Evolutionary conservation across 2,888 invertebrate species (phyloP).

Genomic region (Trypoxylon attenuatum): DNA sequence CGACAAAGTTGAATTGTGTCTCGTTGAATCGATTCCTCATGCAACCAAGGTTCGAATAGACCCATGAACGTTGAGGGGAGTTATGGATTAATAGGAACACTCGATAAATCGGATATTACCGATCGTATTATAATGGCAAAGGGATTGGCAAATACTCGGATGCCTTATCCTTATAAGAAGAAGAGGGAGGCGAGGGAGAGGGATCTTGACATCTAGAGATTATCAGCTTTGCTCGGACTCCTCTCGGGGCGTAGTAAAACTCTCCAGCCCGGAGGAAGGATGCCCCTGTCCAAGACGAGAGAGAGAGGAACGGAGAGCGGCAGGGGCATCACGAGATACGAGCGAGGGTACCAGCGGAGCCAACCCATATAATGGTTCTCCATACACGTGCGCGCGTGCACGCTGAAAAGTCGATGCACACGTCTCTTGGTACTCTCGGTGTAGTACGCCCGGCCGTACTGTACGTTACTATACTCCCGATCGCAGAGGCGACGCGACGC

Average conservation of each 20-base stretch:
- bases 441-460: slow-evolving; percentile 43
- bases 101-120: slow-evolving; percentile 10
- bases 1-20: too few relatives aligned
- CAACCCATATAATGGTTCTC: slow-evolving; percentile 20
- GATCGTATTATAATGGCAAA: slow-evolving; percentile 9
- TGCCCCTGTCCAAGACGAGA: too few relatives aligned
- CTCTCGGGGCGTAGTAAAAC: slow-evolving; percentile 11
- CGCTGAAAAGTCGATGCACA: slow-evolving; percentile 37
- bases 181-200: slow-evolving; percentile 17
- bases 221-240: slow-evolving; percentile 42
- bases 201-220: slow-evolving; percentile 50
- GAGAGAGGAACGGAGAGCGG: background rate
- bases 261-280: too few relatives aligned
- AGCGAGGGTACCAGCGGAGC: background rate
- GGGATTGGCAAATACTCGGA: slow-evolving; percentile 21
- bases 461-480: slow-evolving; percentile 43
- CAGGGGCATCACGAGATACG: background rate
- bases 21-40: too few relatives aligned
- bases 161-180: slow-evolving; percentile 9
- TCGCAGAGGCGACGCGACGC: slow-evolving; percentile 23
- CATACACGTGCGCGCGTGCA: slow-evolving; percentile 29
- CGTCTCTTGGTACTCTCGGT: too few relatives aligned
- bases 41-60: too few relatives aligned
- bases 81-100: slow-evolving; percentile 23
- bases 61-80: slow-evolving; percentile 2